Percentiles rank a stretch among this genome's conserved stretches.
Conservation (phyloP, 2,113 vertebrate species). For the Onychostruthus taczanowskii region DNA sequence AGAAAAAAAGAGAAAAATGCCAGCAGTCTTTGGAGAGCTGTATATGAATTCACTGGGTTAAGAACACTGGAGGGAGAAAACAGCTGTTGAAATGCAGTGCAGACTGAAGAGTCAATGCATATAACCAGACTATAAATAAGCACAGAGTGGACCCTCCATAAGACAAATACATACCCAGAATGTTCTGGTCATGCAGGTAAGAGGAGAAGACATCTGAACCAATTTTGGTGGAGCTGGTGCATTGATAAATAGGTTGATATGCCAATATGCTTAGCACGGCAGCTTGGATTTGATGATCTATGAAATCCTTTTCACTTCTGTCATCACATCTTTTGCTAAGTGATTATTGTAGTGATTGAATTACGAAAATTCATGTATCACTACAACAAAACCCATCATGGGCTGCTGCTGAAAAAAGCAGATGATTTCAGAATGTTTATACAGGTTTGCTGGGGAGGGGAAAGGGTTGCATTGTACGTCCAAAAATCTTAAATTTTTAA, state of each 20-base stretch:
- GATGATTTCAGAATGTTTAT: neutral
- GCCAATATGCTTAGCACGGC: neutral
- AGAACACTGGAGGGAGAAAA: neutral
- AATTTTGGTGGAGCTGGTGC: neutral
- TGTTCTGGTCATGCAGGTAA: neutral
- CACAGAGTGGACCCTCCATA: neutral
- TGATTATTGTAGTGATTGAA: neutral
- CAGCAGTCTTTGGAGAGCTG: neutral
- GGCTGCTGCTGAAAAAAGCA: neutral
- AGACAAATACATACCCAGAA: neutral
- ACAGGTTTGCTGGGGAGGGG: neutral
- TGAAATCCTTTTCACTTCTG: neutral
- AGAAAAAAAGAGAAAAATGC: neutral
- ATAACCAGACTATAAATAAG: neutral
- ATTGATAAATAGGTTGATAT: neutral
- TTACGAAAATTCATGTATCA: neutral
- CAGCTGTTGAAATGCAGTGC: neutral
- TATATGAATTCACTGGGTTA: neutral
- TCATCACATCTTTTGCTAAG: neutral
- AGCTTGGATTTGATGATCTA: neutral
- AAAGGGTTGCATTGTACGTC: fast-evolving
- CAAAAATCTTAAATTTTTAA: neutral
- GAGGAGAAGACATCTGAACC: neutral
- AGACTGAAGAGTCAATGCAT: neutral
- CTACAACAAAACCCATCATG: neutral